phyloP scores from a whole-genome alignment of 1,140 invertebrate genomes.

The Trichomalopsis sarcophagae region DNA sequence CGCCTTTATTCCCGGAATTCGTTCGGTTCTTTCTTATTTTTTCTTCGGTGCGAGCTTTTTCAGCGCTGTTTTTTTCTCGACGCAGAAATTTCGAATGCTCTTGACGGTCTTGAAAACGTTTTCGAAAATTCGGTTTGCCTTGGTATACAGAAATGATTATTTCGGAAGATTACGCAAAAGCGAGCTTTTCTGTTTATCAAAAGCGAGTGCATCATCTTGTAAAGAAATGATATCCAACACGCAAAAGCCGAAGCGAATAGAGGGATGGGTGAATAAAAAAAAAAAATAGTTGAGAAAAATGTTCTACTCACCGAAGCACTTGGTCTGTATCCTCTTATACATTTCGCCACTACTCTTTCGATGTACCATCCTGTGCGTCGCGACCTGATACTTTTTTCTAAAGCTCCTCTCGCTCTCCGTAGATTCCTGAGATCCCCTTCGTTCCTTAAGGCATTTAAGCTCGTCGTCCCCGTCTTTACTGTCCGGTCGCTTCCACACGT shows the following conservation, averaged over 20 bases:
- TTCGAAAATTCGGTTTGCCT: neutral
- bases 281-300: neutral
- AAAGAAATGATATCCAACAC: too few relatives aligned
- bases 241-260: too few relatives aligned
- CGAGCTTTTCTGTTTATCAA: too few relatives aligned
- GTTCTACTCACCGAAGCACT: conserved; percentile 85
- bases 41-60: neutral
- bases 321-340: conserved; percentile 88
- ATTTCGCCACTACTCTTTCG: conserved; percentile 93
- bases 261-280: too few relatives aligned
- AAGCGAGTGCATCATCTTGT: too few relatives aligned
- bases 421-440: conserved; percentile 80
- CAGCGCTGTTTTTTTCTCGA: too few relatives aligned
- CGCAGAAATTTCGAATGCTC: neutral
- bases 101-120: neutral
- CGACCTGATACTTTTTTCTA: conserved; percentile 87
- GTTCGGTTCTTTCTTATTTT: neutral
- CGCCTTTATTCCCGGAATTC: neutral
- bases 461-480: conserved; percentile 70
- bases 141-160: too few relatives aligned
- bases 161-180: too few relatives aligned
- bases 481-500: conserved; percentile 81
- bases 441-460: conserved; percentile 68
- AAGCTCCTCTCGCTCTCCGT: conserved; percentile 93
- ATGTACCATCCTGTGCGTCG: conserved; percentile 92